phyloP scores from a whole-genome alignment of 2,888 invertebrate genomes.

The Bembecia ichneumoniformis region DNA sequence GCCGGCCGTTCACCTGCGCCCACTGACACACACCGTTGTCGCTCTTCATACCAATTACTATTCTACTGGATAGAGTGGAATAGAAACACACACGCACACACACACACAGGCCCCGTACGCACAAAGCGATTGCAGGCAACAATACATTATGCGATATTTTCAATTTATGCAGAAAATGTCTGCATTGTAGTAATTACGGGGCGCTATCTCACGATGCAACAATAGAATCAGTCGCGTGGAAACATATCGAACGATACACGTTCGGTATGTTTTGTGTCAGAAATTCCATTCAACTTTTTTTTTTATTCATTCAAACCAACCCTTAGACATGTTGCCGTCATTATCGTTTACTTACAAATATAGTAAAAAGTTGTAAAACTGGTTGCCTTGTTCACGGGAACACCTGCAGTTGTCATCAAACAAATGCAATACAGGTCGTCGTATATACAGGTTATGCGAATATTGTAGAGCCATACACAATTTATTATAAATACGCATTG shows the following conservation, averaged over 20 bases:
- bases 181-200: conserved; percentile 36
- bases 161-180: conserved; percentile 41
- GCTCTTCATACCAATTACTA: conserved; percentile 21
- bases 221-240: conserved; percentile 21
- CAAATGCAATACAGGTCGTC: no score
- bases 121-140: conserved; percentile 33
- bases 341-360: no score
- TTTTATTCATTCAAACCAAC: background rate
- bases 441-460: no score
- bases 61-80: conserved; percentile 20
- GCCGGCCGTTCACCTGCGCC: conserved; percentile 67
- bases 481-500: no score
- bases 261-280: background rate
- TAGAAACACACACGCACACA: conserved; percentile 12
- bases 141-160: conserved; percentile 40
- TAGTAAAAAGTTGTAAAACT: no score
- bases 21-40: conserved; percentile 43
- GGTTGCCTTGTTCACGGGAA: no score
- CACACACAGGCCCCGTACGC: conserved; percentile 18
- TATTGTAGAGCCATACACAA: no score
- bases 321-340: no score
- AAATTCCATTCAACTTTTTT: background rate
- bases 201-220: conserved; percentile 28
- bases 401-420: no score
- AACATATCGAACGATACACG: conserved; percentile 12